Evolutionary conservation across 2,888 invertebrate genomes (phyloP).

Genomic region (Phlogophora meticulosa): DNA sequence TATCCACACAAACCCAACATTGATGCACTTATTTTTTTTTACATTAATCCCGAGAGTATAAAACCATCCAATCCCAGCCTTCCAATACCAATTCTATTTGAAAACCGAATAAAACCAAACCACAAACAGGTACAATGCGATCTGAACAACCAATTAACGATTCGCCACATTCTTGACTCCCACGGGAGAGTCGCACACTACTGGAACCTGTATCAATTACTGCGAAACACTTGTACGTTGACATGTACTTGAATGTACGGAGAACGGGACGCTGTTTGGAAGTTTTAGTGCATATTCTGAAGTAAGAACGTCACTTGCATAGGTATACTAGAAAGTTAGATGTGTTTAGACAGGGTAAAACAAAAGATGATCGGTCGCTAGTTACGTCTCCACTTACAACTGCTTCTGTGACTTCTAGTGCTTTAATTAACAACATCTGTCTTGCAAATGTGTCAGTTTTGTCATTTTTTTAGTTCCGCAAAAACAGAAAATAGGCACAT

Average conservation of each 20-base stretch:
- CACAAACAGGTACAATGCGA: slow-evolving; percentile 54
- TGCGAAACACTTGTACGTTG: slow-evolving; percentile 44
- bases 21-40: slow-evolving; percentile 19
- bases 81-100: slow-evolving; percentile 30
- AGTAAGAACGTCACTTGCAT: too few species aligned
- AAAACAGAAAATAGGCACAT: too few species aligned
- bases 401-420: too few species aligned
- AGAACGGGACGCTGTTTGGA: not conserved
- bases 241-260: slow-evolving; percentile 29
- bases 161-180: slow-evolving; percentile 59
- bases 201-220: slow-evolving; percentile 60
- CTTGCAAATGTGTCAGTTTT: too few species aligned
- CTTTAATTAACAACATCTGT: too few species aligned
- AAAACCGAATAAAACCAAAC: slow-evolving; percentile 52
- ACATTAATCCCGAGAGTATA: slow-evolving; percentile 22
- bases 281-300: not conserved
- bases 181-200: slow-evolving; percentile 51
- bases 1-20: not conserved
- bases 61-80: slow-evolving; percentile 41
- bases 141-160: slow-evolving; percentile 60
- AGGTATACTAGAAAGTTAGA: too few species aligned
- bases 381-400: too few species aligned
- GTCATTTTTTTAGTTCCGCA: too few species aligned
- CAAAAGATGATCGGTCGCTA: too few species aligned
- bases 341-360: too few species aligned